Conservation (phyloP, 2,113 vertebrate species). For the Antennarius striatus region DNA sequence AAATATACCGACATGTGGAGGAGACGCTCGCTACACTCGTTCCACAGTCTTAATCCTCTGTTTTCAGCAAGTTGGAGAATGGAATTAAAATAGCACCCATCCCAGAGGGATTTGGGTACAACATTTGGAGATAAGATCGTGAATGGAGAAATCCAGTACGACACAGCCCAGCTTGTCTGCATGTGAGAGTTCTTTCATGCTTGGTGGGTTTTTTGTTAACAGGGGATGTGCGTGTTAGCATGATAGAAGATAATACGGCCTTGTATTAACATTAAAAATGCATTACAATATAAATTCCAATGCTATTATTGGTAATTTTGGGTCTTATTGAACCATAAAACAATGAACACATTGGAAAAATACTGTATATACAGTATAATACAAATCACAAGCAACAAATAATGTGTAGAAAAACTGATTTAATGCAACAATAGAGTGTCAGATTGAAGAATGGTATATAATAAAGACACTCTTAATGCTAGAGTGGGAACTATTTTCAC, state of each 20-base stretch:
- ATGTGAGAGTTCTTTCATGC: conserved; percentile 17
- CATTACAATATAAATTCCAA: background rate
- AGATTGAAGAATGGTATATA: background rate
- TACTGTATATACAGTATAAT: background rate
- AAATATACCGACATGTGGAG: conserved; percentile 2
- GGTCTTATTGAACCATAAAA: conserved; percentile 1
- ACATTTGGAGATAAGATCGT: conserved; percentile 55
- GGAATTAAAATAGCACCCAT: conserved; percentile 45
- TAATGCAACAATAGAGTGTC: background rate
- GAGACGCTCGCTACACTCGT: conserved; percentile 7
- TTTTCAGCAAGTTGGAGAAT: conserved; percentile 59
- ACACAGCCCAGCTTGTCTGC: background rate
- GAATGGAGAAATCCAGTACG: conserved; percentile 31
- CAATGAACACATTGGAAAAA: background rate
- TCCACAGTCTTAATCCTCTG: conserved; percentile 43
- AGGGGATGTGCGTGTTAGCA: conserved; percentile 4
- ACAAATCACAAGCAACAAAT: background rate
- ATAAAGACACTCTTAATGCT: background rate
- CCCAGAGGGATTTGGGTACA: conserved; percentile 24
- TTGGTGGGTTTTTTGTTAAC: conserved; percentile 7
- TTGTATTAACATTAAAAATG: conserved; percentile 18
- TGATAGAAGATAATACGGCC: conserved; percentile 9
- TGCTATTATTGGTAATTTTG: background rate
- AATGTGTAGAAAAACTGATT: background rate
- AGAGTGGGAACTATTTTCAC: too few relatives aligned